Base-by-base conservation (phyloP, 2,113 vertebrate species). In the Hassar affinis region DNA sequence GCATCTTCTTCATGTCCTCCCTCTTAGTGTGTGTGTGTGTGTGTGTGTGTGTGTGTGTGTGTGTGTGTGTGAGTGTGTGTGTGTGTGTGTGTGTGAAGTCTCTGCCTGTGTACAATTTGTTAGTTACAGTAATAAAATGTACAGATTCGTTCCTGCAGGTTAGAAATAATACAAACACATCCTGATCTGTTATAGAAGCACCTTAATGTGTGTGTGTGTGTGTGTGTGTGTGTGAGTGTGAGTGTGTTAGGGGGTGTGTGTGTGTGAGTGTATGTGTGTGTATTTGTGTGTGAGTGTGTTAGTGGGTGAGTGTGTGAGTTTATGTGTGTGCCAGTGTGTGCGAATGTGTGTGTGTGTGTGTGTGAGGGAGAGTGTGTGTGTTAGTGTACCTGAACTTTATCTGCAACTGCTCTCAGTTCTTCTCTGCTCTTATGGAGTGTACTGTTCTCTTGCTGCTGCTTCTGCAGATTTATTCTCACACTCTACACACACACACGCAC, bases 361-460 rank as follows among this genome's bases (percentile, higher is more conserved):
- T n/a, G n/a, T n/a, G 38, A 42, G 38, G 6, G 66, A 45, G 42
- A 68, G 27, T 64, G 81, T 57, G 68, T 85, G 68, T 51, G 15
- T 47, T 1, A 66, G 69, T 30, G 51, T 82, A 87, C 94, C 91
- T 93, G 91, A 75, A 92, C 80, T 90, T 93, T 91, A 85, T 91
- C 89, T 89, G 92, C 90, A 77, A 88, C 80, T 81, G 92, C 88
- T 80, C 1, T 89, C 82, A 95, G 88, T 49, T 89, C 80, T 2
- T 68, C 62, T 84, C 91, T 88, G 83, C 93, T 87, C 81, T 86
- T 89, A 27, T 78, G 85, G 56, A 94, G 85, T 49, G 88, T 88
- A 7, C 52, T 52, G 83, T 94, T 94, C 87, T 94, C 92, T 75
- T 92, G 86, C 11, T 85, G 42, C 80, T 93, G 89, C 33, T 89